Conservation (phyloP, 1,140 invertebrate genomes). For the Drosophila lowei region DNA sequence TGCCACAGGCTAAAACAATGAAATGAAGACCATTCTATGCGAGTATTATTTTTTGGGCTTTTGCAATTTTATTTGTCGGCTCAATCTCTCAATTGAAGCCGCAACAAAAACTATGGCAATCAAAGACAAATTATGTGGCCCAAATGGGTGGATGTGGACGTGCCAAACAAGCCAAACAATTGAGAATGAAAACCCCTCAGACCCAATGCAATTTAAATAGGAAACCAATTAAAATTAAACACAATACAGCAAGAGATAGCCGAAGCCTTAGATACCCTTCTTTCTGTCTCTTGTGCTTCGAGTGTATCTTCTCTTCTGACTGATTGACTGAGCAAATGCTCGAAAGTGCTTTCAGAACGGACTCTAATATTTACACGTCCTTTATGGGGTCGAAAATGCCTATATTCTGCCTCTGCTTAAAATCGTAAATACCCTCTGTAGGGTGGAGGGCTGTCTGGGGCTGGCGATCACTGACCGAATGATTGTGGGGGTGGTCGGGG, state of each 20-base stretch:
- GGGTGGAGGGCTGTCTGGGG: accelerated
- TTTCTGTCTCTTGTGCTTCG: too few species aligned
- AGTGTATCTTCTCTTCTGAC: too few species aligned
- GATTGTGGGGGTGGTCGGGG: background rate
- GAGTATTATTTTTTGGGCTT: conserved; percentile 56
- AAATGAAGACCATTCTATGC: conserved; percentile 51
- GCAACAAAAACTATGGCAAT: conserved; percentile 30
- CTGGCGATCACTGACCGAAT: conserved; percentile 13
- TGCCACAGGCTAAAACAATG: conserved; percentile 36
- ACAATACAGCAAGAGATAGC: conserved; percentile 53
- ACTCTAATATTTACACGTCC: too few species aligned
- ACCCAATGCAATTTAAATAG: conserved; percentile 65
- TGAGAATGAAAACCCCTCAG: conserved; percentile 7
- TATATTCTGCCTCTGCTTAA: too few species aligned
- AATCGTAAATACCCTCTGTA: too few species aligned
- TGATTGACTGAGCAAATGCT: too few species aligned
- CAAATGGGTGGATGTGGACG: too few species aligned
- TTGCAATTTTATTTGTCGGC: conserved; percentile 48
- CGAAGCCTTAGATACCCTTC: background rate
- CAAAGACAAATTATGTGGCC: conserved; percentile 58
- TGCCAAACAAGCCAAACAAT: conserved; percentile 48
- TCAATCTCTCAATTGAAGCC: conserved; percentile 1
- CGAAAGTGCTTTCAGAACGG: too few species aligned
- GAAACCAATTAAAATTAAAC: conserved; percentile 72
- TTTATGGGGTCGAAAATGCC: too few species aligned